phyloP scores from a whole-genome alignment of 2,888 invertebrate genomes.

The Argyresthia albistria region DNA sequence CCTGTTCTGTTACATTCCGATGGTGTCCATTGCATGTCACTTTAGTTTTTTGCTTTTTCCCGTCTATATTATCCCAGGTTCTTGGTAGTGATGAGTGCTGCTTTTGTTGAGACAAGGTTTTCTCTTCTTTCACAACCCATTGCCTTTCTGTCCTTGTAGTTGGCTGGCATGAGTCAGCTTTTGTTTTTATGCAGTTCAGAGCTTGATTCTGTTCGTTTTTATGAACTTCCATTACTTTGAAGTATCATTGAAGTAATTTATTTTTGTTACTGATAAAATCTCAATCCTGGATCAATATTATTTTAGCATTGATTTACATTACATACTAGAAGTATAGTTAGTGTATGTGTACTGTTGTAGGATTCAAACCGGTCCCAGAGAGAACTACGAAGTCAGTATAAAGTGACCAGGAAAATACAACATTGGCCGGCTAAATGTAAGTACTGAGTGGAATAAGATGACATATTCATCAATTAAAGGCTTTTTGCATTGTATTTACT shows the following conservation, averaged over 20 bases:
- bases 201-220: background rate
- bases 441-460: conserved; percentile 14
- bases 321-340: too few species aligned
- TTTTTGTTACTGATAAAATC: too few species aligned
- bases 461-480: too few species aligned
- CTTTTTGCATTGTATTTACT: background rate
- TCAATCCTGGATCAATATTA: too few species aligned
- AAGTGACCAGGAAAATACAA: conserved; percentile 63
- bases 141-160: background rate
- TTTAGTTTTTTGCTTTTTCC: too few species aligned
- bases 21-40: too few species aligned
- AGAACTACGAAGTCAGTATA: conserved; percentile 59
- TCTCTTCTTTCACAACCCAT: too few species aligned
- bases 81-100: background rate
- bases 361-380: conserved; percentile 54
- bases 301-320: too few species aligned
- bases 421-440: conserved; percentile 64
- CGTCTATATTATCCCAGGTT: background rate
- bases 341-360: conserved; percentile 18
- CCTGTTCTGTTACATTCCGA: too few species aligned
- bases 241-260: background rate
- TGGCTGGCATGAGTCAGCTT: conserved; percentile 22
- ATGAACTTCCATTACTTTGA: background rate
- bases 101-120: too few species aligned
- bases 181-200: conserved; percentile 14